Base-by-base conservation (phyloP, 2,797 vertebrate genomes). In the Sebastes hubbsi region DNA sequence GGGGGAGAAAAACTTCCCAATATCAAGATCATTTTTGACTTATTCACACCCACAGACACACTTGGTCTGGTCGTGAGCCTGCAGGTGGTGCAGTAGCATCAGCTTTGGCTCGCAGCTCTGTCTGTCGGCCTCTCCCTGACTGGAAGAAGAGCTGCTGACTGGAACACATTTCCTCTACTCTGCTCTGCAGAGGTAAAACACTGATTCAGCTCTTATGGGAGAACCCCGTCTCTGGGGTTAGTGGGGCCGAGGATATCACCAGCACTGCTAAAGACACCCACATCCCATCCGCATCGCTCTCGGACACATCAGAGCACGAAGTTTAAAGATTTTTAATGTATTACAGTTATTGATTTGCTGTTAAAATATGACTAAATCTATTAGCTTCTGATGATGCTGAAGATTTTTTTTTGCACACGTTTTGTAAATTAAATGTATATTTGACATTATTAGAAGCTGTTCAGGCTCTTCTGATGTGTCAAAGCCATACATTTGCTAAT, bases 71-170 rank as follows among this genome's bases (percentile, higher is more conserved):
- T 71, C 3, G 66, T 58, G 82, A 72, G 90, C 96, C 96, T 96
- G 95, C 94, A 96, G 96, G 95, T 95, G 96, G 95, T 92, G 96
- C 94, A 94, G 93, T 96, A 91, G 90, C 92, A 95, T 94, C 94
- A 96, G 89, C 91, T 94, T 95, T 91, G 89, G 87, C 87, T 89
- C 2, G 8, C 49, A 59, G 85, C 86, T 77, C 81, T 61, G 83
- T 86, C 89, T 69, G 82, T 63, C 55, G 52, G 84, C 91, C 86
- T 94, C 86, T 87, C 86, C 83, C 89, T 88, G 82, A 82, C 82
- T 91, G 89, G 81, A 87, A 75, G 92, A 85, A 46, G 88, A 92
- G 91, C 83, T 94, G 93, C 93, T 95, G 94, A 94, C 93, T 92
- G 89, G 83, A 91, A 93, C 92, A 94, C 83, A 89, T 94, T 93